Conservation (phyloP, 2,797 vertebrate genomes). For the Todus mexicanus region DNA sequence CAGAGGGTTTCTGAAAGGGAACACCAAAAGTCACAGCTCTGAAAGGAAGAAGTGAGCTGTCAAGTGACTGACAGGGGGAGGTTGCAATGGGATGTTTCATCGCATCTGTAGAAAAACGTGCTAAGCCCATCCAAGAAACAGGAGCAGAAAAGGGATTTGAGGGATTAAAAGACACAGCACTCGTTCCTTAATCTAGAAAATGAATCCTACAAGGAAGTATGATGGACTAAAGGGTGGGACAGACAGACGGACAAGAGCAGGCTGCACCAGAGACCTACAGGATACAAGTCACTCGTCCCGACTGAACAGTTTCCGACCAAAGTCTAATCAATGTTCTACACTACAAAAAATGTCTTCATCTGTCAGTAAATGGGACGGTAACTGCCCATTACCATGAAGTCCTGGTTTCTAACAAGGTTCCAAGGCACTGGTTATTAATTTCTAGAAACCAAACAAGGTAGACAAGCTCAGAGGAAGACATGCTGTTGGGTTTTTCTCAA, state of each 20-base stretch:
- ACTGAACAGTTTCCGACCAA: neutral
- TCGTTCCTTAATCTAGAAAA: neutral
- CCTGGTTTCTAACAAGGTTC: neutral
- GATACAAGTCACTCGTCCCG: neutral
- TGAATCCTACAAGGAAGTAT: neutral
- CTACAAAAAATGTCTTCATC: fast-evolving
- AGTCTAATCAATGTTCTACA: neutral
- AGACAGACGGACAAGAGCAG: neutral
- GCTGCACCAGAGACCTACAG: neutral
- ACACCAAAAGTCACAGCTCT: neutral
- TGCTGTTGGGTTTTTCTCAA: neutral
- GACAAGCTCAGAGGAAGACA: neutral
- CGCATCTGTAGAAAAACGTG: neutral
- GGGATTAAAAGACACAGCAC: neutral
- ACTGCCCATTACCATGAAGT: neutral
- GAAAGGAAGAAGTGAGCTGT: neutral
- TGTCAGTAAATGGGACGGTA: neutral
- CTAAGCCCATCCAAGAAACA: neutral
- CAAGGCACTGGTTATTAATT: neutral
- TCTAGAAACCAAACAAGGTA: neutral
- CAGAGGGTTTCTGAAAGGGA: neutral
- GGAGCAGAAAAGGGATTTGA: neutral
- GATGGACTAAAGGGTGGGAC: neutral
- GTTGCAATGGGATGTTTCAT: neutral
- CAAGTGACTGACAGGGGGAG: neutral